A percentile compares a stretch with the other conserved stretches of the same genome.
These are phyloP conservation scores for Erebia aethiops DNA, from an alignment of 2,888 invertebrate species.

Conservation along the genomic window DNA sequence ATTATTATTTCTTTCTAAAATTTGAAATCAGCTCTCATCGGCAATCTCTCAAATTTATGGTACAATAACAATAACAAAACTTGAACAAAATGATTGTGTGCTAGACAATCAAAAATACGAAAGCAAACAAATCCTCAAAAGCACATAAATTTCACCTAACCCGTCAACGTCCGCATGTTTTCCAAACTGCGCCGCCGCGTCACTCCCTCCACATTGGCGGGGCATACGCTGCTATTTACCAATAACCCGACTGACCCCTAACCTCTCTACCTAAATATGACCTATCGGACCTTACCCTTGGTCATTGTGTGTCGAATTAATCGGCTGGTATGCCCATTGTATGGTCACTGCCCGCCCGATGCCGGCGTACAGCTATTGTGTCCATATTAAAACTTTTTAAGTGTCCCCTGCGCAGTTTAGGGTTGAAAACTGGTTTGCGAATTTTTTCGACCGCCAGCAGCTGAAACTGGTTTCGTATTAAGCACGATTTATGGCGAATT, in stretches of 20 bases:
- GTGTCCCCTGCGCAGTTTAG: conserved; percentile 60
- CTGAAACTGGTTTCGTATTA: conserved; percentile 36
- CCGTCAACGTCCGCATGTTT: conserved; percentile 70
- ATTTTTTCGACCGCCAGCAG: conserved; percentile 42
- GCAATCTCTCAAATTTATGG: no score
- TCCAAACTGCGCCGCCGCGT: conserved; percentile 64
- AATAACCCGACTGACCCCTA: conserved; percentile 75
- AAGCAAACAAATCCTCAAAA: conserved; percentile 44
- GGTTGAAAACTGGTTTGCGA: conserved; percentile 58
- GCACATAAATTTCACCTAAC: conserved; percentile 67
- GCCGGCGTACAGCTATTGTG: conserved; percentile 64
- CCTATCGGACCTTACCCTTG: conserved; percentile 70
- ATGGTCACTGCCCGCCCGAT: conserved; percentile 68
- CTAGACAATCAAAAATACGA: conserved; percentile 1
- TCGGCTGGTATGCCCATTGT: conserved; percentile 77
- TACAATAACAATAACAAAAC: not conserved
- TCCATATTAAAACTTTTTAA: conserved; percentile 75
- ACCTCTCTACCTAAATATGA: conserved; percentile 81
- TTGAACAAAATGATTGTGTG: not conserved
- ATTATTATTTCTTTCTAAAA: not conserved
- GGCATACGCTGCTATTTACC: conserved; percentile 73
- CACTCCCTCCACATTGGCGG: conserved; percentile 66
- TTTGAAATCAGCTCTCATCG: not conserved
- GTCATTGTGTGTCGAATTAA: conserved; percentile 78
- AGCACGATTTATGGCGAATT: conserved; percentile 39